phyloP scores from a whole-genome alignment of 1,140 invertebrate genomes.

The Tetragnatha versicolor region DNA sequence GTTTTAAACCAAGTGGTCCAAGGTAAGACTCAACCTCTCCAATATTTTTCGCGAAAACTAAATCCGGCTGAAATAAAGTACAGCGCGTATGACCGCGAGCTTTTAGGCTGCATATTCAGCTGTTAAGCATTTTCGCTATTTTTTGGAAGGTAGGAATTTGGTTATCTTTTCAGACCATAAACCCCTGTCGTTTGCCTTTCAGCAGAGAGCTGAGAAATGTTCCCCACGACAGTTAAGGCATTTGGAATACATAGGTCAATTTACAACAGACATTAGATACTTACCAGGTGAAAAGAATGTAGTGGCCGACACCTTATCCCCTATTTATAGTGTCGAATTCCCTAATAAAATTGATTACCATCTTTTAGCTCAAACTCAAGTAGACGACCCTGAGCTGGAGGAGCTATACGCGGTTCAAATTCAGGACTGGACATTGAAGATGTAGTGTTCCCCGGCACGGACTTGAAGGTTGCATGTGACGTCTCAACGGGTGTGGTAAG shows the following conservation, averaged over 20 bases:
- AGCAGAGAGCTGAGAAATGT: background rate
- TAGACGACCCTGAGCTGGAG: no score
- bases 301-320: conserved; percentile 51
- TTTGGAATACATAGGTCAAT: conserved; percentile 63
- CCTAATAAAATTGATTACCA: background rate
- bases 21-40: conserved; percentile 11
- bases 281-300: conserved; percentile 62
- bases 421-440: no score
- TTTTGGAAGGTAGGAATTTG: conserved; percentile 63
- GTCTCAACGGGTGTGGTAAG: no score
- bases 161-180: conserved; percentile 60
- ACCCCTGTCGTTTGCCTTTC: conserved; percentile 60
- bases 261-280: conserved; percentile 62
- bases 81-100: no score
- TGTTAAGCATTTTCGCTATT: conserved; percentile 64
- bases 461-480: background rate
- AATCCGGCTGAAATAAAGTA: conserved; percentile 61
- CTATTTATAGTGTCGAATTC: no score
- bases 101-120: no score
- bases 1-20: background rate
- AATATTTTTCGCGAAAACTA: conserved; percentile 64
- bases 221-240: conserved; percentile 54
- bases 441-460: no score
- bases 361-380: background rate
- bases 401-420: no score